Evolutionary conservation across 2,888 invertebrate species (phyloP), one percentile per base, ranked within the genome.

Genomic region (Marronus borbonicus): DNA sequence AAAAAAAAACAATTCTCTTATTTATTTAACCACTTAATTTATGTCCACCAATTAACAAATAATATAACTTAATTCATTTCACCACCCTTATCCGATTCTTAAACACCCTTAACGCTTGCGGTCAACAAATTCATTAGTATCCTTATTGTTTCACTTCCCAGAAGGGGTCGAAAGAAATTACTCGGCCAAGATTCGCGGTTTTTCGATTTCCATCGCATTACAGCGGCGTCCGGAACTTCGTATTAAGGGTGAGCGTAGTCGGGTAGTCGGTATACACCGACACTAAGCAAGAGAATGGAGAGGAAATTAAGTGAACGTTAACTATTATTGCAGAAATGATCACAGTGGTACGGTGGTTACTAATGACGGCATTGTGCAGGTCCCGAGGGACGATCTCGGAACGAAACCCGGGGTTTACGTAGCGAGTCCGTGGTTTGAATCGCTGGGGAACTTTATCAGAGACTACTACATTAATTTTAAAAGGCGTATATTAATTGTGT

Each of bases 281-380:
- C 55, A 20, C 20, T 8, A 55, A 55, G 55, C 20, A n/a, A 55
- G 55, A 76, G 80, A 81, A 83, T 81, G 81, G 80, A 70, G 81
- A 80, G 80, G 80, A 81, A 83, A 83, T 83, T 83, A 82, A 81
- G 81, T 79, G 78, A 81, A 80, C 80, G 81, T 80, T 80, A 80
- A 81, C 81, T 81, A 83, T 84, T 84, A 83, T 83, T 81, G 80
- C 76, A 81, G 80, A 81, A 81, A 78, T 82, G 81, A 84, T 82
- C 82, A 80, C 81, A 79, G 82, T 80, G 83, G 80, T 78, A 80
- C 76, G 80, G 83, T 79, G 81, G 83, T 83, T 82, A 81, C 83
- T 84, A 83, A 84, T 83, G 84, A 84, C 81, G 82, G 82, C 81
- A 84, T 84, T 84, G 84, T 84, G 83, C 81, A 78, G 76, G 20